Evolutionary conservation across 1,140 invertebrate species (phyloP), one percentile per base, ranked within the genome.

Genomic region (Sogatella furcifera): DNA sequence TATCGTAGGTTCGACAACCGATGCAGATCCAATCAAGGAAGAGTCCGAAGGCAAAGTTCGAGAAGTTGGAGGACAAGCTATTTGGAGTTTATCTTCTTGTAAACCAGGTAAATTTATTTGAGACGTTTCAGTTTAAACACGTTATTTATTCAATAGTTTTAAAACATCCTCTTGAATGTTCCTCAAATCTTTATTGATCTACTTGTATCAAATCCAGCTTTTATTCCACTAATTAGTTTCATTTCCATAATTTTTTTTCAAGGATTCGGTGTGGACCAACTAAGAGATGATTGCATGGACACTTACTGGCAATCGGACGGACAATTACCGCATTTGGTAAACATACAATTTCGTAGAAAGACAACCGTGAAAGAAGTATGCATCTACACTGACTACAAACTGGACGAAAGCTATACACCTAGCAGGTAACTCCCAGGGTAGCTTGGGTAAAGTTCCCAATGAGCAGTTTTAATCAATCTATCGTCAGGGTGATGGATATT

Each of bases 261-360:
- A 92, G 95, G 95, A 52, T 97, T 97, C 81, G 97, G 97, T 22
- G 95, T 99, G 13, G 94, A 98, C 71, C 95, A 98, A 71, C 73
- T 99, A 19, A 75, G 95, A 64, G 95, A 98, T 74, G 90, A 96
- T 73, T 89, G 90, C 56, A 86, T 91, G 68, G 96, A 98, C 65
- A 97, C 94, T 1, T 99, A 97, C 74, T 99, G 97, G 97, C 97
- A 99, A 72, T 98, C 95, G 0, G 97, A 99, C 77, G 97, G 97
- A 0, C 94, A 97, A 67, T 80, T 98, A 61, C 97, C 97, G 6
- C 97, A 99, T 76, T 77, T 97, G 63, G 92, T 99, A 0, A 99
- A 98, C 71, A 96, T 99, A 64, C 95, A 98, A 69, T 99, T 99
- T 73, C 85, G 90, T 65, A 81, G 89, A 66, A 97, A 98, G 77